Evolutionary conservation across 2,113 vertebrate species (phyloP), one percentile per base, ranked within the genome.

Genomic region (Sceloporus undulatus): DNA sequence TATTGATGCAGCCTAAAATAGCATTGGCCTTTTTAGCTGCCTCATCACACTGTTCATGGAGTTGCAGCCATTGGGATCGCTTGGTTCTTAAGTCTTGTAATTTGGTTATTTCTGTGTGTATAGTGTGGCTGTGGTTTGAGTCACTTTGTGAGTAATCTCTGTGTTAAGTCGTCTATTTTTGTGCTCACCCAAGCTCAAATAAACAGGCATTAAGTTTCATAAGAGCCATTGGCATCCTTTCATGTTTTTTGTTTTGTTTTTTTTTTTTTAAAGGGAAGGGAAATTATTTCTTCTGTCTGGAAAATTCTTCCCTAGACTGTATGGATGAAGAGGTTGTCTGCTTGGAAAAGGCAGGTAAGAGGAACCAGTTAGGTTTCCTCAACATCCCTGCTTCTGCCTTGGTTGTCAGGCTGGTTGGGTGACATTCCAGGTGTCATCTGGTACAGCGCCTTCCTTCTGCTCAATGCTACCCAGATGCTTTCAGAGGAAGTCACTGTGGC

Each of bases 161-260:
- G 52, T 70, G 80, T 75, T 83, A 68, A 85, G 48, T 56, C 88
- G 82, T 87, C 89, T 90, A 84, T 5, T 9, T 38, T 1, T 34
- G 27, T 42, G 78, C 7, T 86, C 56, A 29, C 48, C 85, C 82
- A 48, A 74, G n/a, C 78, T 56, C 79, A n/a, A 78, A 85, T 75
- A 29, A 89, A 5, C 84, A 71, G 54, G 16, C 19, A 42, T 84
- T 74, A 76, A 14, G 59, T 90, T 78, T 34, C 85, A 74, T 59
- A 87, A 91, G n/a, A n/a, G 29, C 18, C 34, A 13, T 16, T n/a
- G 13, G 56, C 0, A 27, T 5, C 70, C 78, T 29, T 29, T 38
- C 29, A n/a, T 0, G 0, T 74, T 73, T 38, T 56, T 56, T 56
- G 11, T 59, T 29, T 59, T 59, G 8, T 14, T 59, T 29, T 59